These are phyloP conservation scores for Crotalus viridis DNA, from an alignment of 2,113 vertebrate genomes.

Conservation along the genomic window DNA sequence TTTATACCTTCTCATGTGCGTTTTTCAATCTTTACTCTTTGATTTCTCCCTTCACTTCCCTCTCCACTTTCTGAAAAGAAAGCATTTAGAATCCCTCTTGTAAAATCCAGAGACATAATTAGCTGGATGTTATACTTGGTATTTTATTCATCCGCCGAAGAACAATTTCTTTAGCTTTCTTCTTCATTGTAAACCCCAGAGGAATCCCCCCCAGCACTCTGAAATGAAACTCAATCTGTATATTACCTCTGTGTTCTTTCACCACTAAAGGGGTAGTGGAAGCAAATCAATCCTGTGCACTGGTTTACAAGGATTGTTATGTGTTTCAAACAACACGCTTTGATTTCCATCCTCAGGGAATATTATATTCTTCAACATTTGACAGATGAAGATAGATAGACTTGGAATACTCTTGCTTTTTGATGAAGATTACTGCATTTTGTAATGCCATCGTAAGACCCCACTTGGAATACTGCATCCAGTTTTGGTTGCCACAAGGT, in stretches of 20 bases:
- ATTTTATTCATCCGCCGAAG: conserved; percentile 52
- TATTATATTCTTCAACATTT: background rate
- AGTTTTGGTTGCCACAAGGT: background rate
- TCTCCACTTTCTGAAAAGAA: background rate
- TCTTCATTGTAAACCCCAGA: conserved; percentile 31
- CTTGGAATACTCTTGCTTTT: background rate
- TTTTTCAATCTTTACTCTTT: conserved; percentile 78
- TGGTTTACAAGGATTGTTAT: background rate
- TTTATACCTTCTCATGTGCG: conserved; percentile 77
- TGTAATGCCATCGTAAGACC: background rate
- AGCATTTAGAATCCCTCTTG: conserved; percentile 65
- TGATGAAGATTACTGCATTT: background rate
- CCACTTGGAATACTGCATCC: background rate
- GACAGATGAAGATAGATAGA: background rate
- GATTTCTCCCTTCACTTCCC: conserved; percentile 72
- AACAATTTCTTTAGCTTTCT: conserved; percentile 60
- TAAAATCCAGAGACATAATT: conserved; percentile 66
- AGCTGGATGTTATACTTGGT: conserved; percentile 70
- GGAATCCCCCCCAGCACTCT: conserved; percentile 54
- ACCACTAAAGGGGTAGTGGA: conserved; percentile 14
- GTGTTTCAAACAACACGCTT: background rate
- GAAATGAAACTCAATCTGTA: conserved; percentile 45
- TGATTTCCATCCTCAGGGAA: background rate
- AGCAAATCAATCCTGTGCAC: background rate
- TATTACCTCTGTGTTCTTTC: conserved; percentile 43